Base-by-base conservation (phyloP, 2,888 invertebrate species). In the Atherix ibis region DNA sequence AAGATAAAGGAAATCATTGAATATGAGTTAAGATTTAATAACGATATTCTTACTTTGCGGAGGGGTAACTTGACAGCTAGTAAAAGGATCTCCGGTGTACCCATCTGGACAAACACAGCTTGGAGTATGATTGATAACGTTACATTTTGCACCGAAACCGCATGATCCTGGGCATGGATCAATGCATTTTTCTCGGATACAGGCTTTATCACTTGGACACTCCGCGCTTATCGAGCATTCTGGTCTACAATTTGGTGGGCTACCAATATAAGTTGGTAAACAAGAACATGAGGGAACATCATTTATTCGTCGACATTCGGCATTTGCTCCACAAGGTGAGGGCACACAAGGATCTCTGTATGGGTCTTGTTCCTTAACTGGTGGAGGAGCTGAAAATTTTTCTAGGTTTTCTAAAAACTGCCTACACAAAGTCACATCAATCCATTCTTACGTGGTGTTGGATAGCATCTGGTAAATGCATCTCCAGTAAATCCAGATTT, bases 101-200 rank as follows among this genome's bases (percentile, higher is more conserved):
- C 68, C 69, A 12, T 64, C 58, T 1, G 64, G 50, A 43, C 76
- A 77, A 15, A 68, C 62, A 49, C 77, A 77, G 31, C 71, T 66
- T 3, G 76, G 71, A 22, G 68, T 63, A 46, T 76, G 76, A 43
- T 71, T 71, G 31, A 71, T 62, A 13, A 74, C 72, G 29, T 56
- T 57, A 52, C 75, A 69, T 43, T 59, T 54, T 28, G 76, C 67
- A 40, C 64, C 61, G 48, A 62, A 52, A 40, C 76, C 74, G 51
- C 76, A 78, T 1, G 74, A 68, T n/a, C 76, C 76, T 25, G 68
- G 70, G 44, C 78, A 80, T 2, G 77, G 76, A 50, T 76, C 73
- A 38, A 61, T 58, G 48, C 76, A 76, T 51, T 68, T 73, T 49
- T 73, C 69, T 40, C 66, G 67, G 17, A 76, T 66, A 47, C 78